phyloP scores from a whole-genome alignment of 2,797 vertebrate genomes.

The Pantherophis alleghaniensis region DNA sequence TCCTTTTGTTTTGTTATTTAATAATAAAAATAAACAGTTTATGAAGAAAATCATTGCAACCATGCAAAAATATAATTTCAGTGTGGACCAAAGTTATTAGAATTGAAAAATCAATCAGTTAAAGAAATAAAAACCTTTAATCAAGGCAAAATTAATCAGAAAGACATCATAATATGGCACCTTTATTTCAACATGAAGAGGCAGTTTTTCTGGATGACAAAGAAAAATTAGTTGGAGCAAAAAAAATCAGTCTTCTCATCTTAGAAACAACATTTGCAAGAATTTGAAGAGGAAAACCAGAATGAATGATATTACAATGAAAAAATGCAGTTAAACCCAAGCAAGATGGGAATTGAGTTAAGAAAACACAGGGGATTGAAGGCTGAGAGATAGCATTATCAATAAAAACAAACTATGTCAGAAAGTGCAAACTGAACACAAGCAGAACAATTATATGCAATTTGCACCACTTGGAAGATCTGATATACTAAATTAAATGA shows the following conservation, averaged over 20 bases:
- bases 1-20: background rate
- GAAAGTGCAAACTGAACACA: background rate
- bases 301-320: background rate
- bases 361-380: background rate
- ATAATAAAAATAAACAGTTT: background rate
- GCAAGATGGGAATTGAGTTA: background rate
- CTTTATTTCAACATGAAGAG: background rate
- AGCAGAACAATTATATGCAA: background rate
- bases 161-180: background rate
- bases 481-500: background rate
- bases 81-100: background rate
- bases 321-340: slow-evolving; percentile 3
- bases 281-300: background rate
- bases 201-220: background rate
- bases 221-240: background rate
- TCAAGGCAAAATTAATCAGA: background rate
- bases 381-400: background rate
- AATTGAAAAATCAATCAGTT: slow-evolving; percentile 22
- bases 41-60: background rate
- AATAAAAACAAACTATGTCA: background rate
- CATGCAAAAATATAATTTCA: slow-evolving; percentile 22
- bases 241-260: background rate
- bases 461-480: background rate
- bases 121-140: slow-evolving; percentile 3
- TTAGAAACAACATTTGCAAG: background rate